Evolutionary conservation across 2,113 vertebrate genomes (phyloP), one percentile per base, ranked within the genome.

Genomic region (Hemibagrus wyckioides): DNA sequence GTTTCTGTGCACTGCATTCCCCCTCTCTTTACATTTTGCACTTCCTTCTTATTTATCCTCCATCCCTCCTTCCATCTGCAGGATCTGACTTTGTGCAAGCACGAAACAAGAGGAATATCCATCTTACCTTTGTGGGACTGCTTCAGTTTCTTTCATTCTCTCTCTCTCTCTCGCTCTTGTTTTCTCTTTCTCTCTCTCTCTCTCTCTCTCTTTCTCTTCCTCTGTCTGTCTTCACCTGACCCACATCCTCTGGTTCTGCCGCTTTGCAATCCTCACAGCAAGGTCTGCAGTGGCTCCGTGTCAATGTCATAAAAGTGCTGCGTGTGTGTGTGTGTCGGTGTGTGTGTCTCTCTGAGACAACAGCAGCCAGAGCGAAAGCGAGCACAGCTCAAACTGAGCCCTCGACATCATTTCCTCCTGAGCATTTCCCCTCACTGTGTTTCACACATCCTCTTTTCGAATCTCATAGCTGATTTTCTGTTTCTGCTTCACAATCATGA

Each of bases 231-330:
- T 86, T 89, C 88, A 91, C 91, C 91, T 93, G 90, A 83, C 88
- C 90, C 91, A 91, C 88, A 75, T 92, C 92, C 83, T 90, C 65
- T 39, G 83, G 85, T 92, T 91, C 91, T 92, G 91, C 92, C 85
- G 91, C 89, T 91, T 86, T 61, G 50, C 86, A 80, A 59, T 80
- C 84, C 85, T 86, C 36, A 86, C 87, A 80, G 91, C 86, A 77
- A 89, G 82, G 88, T 90, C 92, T 65, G 90, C 93, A 84, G 87
- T 77, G 89, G 89, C 91, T 93, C 89, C 91, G 85, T 89, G 85
- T 91, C 92, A 92, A 92, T 93, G 93, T 93, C 93, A 93, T 76
- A 92, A 90, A 79, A 89, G 73, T 61, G 80, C 44, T 86, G 48
- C 63, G 13, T 63, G 13, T 52, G 13, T 30, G 30, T 73, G 33